Base-by-base conservation (phyloP, 1,140 invertebrate genomes). In the Drosophila navojoa region DNA sequence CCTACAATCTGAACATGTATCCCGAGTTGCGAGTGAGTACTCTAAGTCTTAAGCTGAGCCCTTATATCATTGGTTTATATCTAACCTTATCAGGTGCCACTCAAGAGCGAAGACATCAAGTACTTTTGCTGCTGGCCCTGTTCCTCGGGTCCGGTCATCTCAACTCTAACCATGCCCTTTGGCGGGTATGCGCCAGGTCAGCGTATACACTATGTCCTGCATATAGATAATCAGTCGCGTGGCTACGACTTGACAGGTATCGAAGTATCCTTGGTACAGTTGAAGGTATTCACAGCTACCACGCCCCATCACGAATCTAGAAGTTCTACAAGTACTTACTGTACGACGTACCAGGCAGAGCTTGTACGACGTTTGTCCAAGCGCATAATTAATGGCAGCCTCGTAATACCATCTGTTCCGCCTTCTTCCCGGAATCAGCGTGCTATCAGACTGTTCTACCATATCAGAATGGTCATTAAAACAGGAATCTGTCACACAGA, bases 1-100 rank as follows among this genome's bases (percentile, higher is more conserved):
- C 94, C 6, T 93, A 96, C 50, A 95, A 97, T 92, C 94, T 97
- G 13, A 97, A 96, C 91, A 92, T 93, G 80, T 93, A 94, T 45
- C 71, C 91, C 3, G 70, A 86, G 11, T 57, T 81, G 40, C 42
- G 87, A 66, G 90, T 91, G 15, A 71, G 74, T 74, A 9, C 22
- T 15, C 19, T 1, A 27, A 11, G 7, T 9, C 10, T 11, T 19
- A 25, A 5, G 6, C 1, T 0, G 22, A 10, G 45, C 19, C 2
- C 5, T 22, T 11, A n/a, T 5, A 1, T 3, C n/a, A n/a, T 3
- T n/a, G 13, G 0, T 6, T 10, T 10, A 15, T 32, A 19, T 3
- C 0, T 16, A 45, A 16, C 10, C 32, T 1, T 35, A 10, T 11
- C 57, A 90, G 86, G 55, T 86, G 27, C 86, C 90, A 0, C n/a